phyloP scores from a whole-genome alignment of 2,888 invertebrate genomes.

The Sinohyriopsis cumingii region DNA sequence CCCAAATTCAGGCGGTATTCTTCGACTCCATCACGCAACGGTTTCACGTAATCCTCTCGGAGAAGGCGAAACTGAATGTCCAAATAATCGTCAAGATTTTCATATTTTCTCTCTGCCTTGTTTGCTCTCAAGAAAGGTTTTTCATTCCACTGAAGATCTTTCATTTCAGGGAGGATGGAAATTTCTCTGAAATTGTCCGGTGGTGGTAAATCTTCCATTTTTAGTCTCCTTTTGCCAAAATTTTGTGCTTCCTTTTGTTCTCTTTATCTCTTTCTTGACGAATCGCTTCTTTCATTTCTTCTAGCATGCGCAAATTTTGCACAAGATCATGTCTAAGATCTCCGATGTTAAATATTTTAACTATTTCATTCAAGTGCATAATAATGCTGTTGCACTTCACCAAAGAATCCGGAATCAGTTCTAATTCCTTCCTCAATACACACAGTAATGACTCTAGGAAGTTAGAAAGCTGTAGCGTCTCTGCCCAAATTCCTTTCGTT shows the following conservation, averaged over 20 bases:
- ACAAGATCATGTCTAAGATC: neutral
- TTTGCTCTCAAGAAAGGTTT: slow-evolving; percentile 76
- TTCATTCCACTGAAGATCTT: slow-evolving; percentile 64
- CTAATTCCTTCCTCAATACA: slow-evolving; percentile 12
- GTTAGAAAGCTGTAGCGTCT: neutral
- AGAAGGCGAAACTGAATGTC: slow-evolving; percentile 84
- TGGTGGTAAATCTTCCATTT: slow-evolving; percentile 16
- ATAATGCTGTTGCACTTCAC: slow-evolving; percentile 13
- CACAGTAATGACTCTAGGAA: slow-evolving; percentile 4
- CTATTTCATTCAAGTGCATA: slow-evolving; percentile 6
- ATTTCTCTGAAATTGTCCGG: slow-evolving; percentile 36
- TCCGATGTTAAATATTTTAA: slow-evolving; percentile 2
- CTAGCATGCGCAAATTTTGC: slow-evolving; percentile 1
- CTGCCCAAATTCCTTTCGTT: slow-evolving; percentile 1
- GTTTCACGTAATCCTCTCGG: slow-evolving; percentile 85
- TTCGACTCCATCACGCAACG: slow-evolving; percentile 80
- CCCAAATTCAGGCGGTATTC: slow-evolving; percentile 72
- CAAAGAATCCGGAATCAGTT: slow-evolving; percentile 13
- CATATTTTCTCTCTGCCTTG: slow-evolving; percentile 78
- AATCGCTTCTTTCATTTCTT: slow-evolving; percentile 1
- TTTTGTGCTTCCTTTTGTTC: neutral
- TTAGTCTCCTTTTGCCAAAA: neutral
- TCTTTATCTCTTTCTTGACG: slow-evolving; percentile 4
- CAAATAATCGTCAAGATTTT: slow-evolving; percentile 81
- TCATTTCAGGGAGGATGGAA: slow-evolving; percentile 55